Evolutionary conservation across 2,888 invertebrate genomes (phyloP), one percentile per base, ranked within the genome.

Genomic region (Agrenia bidenticulata): DNA sequence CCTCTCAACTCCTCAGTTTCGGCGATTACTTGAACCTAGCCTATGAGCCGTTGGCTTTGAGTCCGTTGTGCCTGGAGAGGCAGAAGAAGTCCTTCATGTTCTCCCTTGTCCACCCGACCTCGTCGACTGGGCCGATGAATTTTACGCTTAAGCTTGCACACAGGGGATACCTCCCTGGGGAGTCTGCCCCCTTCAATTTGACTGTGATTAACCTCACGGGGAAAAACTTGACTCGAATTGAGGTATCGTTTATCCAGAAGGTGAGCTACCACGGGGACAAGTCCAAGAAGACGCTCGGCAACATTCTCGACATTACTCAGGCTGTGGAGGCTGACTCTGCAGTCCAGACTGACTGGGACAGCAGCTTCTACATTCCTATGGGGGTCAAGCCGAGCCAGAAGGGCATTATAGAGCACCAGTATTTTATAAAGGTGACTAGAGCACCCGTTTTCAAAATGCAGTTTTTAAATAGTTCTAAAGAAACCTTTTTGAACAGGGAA

Each of bases 271-370:
- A 65, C 26, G 65, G 64, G 4, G 69, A 63, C 26, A 69, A 63
- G 41, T 54, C 54, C 19, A 69, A 32, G 32, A 69, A 69, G 39
- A 63, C 61, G 23, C 37, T 69, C 2, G 65, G 65, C 0, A 41
- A 39, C 0, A 59, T 69, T 7, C 42, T 69, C 41, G 69, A 69
- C 60, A 54, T 19, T 17, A 63, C 69, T 4, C 65, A 69, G 61
- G 65, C 69, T 2, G 60, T 59, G n/a, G 69, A 65, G 24, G 65
- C 64, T 1, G 69, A 69, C 32, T 64, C 60, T 54, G 69, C 69
- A 21, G 63, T 65, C 11, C 65, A 69, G 39, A 69, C 69, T 4
- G 39, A 63, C 45, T 69, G 69, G 69, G 69, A 69, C 39, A 68
- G 68, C 21, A 60, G 65, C 1, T 63, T 65, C 17, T 42, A 24